Conservation (phyloP, 2,113 vertebrate genomes). For the Neolamprologus variostigma region DNA sequence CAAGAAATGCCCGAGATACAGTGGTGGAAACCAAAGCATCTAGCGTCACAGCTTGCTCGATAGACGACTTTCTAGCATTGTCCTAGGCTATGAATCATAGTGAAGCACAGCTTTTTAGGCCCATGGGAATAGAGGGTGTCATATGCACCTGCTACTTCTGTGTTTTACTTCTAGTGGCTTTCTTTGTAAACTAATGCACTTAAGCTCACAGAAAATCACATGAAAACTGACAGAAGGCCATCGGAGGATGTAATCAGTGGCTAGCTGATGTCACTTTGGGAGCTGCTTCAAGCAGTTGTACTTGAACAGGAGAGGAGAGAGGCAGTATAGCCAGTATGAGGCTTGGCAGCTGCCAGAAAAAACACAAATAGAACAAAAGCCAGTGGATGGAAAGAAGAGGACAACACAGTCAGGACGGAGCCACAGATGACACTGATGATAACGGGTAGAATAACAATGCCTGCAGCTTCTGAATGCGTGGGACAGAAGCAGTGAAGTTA, state of each 20-base stretch:
- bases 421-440: neutral
- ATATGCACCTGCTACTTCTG: neutral
- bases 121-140: neutral
- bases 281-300: neutral
- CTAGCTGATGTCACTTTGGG: neutral
- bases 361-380: neutral
- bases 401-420: neutral
- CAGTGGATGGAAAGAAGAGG: neutral
- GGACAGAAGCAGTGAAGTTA: neutral
- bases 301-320: neutral
- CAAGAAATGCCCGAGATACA: neutral
- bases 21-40: neutral
- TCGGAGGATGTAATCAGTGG: neutral
- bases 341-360: neutral
- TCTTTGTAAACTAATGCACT: neutral
- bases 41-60: neutral
- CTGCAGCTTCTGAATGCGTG: neutral
- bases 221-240: conserved; percentile 16
- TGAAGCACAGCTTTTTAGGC: neutral
- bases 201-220: conserved; percentile 22
- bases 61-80: neutral
- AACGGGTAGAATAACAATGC: neutral
- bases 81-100: neutral
- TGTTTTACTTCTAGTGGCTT: neutral
- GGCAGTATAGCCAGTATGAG: neutral